These are phyloP conservation scores for Ciona savignyi DNA, from an alignment of 23 tunicate genomes.

Conservation along the genomic window DNA sequence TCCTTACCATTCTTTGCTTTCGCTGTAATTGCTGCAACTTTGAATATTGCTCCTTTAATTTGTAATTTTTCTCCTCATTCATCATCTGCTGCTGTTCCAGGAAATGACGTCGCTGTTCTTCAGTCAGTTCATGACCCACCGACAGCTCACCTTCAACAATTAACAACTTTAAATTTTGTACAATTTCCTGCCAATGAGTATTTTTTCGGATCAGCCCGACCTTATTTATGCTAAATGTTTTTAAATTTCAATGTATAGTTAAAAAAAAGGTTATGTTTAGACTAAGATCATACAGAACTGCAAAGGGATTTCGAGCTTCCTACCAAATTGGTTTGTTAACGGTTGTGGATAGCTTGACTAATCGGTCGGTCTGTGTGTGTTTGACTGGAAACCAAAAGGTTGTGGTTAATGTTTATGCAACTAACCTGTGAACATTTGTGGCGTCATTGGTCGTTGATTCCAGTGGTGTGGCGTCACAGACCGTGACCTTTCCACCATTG, in stretches of 20 bases:
- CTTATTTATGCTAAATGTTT: too few relatives aligned
- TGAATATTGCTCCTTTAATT: constrained; percentile 64
- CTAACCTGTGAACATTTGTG: constrained; percentile 8
- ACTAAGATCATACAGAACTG: too few relatives aligned
- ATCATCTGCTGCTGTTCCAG: constrained; percentile 35
- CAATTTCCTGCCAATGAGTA: too few relatives aligned
- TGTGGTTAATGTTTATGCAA: not conserved
- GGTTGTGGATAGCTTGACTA: too few relatives aligned
- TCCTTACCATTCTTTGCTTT: constrained; percentile 42
- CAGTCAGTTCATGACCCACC: not conserved
- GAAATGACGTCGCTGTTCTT: constrained; percentile 27
- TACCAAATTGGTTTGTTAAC: too few relatives aligned
- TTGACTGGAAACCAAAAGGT: too few relatives aligned
- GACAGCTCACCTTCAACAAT: constrained; percentile 8
- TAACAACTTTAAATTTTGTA: not conserved
- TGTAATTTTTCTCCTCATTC: constrained; percentile 46
- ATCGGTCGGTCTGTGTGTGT: too few relatives aligned
- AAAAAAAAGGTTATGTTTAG: too few relatives aligned
- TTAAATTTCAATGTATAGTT: too few relatives aligned
- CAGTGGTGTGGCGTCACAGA: constrained; percentile 53
- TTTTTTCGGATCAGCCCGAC: too few relatives aligned
- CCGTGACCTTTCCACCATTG: constrained; percentile 49
- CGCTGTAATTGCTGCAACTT: constrained; percentile 68
- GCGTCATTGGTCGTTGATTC: constrained; percentile 2
- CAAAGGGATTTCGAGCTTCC: too few relatives aligned